These are phyloP conservation scores for Microctenopoma steveboyesi DNA, from an alignment of 2,797 vertebrate species.

Conservation along the genomic window DNA sequence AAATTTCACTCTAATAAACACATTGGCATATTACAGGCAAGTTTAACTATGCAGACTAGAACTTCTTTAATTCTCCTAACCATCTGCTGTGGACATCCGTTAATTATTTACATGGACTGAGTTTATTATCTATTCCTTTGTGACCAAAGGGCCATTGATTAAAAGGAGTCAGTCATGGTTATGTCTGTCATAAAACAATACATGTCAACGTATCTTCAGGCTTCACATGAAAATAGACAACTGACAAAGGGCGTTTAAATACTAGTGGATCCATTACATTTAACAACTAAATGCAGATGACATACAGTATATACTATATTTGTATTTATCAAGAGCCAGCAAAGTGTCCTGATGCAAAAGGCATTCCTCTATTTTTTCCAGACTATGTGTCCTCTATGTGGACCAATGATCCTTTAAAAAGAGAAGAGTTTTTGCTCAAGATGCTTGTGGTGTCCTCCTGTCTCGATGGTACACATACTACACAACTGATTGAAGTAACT, in stretches of 20 bases:
- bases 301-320: too few species aligned
- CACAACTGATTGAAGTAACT: too few species aligned
- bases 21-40: conserved; percentile 31
- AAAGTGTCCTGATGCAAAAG: conserved; percentile 10
- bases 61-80: conserved; percentile 54
- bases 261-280: conserved; percentile 14
- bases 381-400: not conserved
- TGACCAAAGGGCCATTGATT: conserved; percentile 47
- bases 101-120: conserved; percentile 56
- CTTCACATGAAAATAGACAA: not conserved
- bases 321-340: not conserved
- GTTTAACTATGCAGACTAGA: conserved; percentile 23
- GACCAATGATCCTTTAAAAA: not conserved
- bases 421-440: too few species aligned
- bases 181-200: not conserved
- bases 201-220: conserved; percentile 9
- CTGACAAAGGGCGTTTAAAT: conserved; percentile 6
- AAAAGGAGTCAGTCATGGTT: conserved; percentile 11
- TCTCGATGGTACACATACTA: too few species aligned
- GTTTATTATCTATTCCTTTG: conserved; percentile 43
- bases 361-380: conserved; percentile 5
- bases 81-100: conserved; percentile 42
- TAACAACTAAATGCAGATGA: not conserved
- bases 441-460: too few species aligned
- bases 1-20: conserved; percentile 10